These are phyloP conservation scores for Antheraea yamamai DNA, from an alignment of 2,888 invertebrate species.

Conservation along the genomic window DNA sequence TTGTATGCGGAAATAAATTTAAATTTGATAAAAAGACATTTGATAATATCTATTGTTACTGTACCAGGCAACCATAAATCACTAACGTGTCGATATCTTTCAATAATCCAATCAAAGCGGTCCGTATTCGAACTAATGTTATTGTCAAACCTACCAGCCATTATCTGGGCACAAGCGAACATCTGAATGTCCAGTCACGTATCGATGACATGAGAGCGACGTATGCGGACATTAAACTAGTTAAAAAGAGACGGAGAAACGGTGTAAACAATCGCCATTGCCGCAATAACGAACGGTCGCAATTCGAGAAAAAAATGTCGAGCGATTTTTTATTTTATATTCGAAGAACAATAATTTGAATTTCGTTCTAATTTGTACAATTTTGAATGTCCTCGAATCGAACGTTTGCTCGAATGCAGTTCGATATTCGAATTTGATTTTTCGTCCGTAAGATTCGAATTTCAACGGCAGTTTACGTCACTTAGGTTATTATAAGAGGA, in stretches of 20 bases:
- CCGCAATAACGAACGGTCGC: slow-evolving; percentile 24
- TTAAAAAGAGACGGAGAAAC: slow-evolving; percentile 44
- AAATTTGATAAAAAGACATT: too few species aligned
- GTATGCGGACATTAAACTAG: slow-evolving; percentile 34
- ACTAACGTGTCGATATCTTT: slow-evolving; percentile 67
- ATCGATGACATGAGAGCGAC: slow-evolving; percentile 38
- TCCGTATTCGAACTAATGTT: slow-evolving; percentile 72
- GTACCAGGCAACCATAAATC: slow-evolving; percentile 57
- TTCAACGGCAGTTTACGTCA: slow-evolving; percentile 26
- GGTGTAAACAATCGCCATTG: slow-evolving; percentile 57
- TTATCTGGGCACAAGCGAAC: slow-evolving; percentile 65
- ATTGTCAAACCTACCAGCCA: slow-evolving; percentile 74
- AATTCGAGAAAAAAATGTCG: slow-evolving; percentile 33
- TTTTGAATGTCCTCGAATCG: not conserved
- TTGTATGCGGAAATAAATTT: too few species aligned
- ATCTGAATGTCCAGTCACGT: slow-evolving; percentile 76
- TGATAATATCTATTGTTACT: slow-evolving; percentile 19
- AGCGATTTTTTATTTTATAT: slow-evolving; percentile 35
- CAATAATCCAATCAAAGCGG: slow-evolving; percentile 77
- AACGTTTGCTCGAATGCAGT: not conserved
- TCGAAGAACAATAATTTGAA: slow-evolving; percentile 24
- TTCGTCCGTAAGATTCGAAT: slow-evolving; percentile 32
- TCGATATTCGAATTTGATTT: slow-evolving; percentile 15
- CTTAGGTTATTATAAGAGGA: slow-evolving; percentile 20
- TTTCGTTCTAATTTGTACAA: not conserved